A percentile compares a stretch with the other conserved stretches of the same genome.
These are phyloP conservation scores for Monarcha castaneiventris DNA, from an alignment of 2,113 vertebrate genomes.

Conservation along the genomic window DNA sequence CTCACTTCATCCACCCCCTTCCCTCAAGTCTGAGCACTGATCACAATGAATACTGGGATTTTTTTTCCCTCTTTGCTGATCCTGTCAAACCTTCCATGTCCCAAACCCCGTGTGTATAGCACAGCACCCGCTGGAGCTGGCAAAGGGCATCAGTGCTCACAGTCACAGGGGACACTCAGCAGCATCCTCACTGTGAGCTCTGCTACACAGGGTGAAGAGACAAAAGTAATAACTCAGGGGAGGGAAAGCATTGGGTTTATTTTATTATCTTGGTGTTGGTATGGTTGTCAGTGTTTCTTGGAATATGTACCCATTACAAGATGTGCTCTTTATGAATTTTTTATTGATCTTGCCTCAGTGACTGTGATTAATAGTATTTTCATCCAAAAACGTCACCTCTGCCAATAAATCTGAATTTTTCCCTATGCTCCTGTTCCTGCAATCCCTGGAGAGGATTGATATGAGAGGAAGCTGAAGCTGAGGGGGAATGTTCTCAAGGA, in stretches of 20 bases:
- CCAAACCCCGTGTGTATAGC: not conserved
- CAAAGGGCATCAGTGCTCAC: not conserved
- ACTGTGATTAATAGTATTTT: conserved; percentile 7
- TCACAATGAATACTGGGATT: not conserved
- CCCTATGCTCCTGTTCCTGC: not conserved
- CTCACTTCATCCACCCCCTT: not conserved
- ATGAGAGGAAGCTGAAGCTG: not conserved
- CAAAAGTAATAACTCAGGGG: not conserved
- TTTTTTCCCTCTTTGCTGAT: not conserved
- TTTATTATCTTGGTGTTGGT: not conserved
- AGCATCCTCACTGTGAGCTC: not conserved
- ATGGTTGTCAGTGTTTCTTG: not conserved
- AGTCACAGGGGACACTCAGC: not conserved
- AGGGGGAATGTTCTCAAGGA: not conserved
- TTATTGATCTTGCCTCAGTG: conserved; percentile 4
- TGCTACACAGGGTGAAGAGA: not conserved
- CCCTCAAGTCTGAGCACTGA: conserved; percentile 4
- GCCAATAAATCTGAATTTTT: not conserved
- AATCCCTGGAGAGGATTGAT: not conserved
- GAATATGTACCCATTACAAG: not conserved
- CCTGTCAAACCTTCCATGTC: not conserved
- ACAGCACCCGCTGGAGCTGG: not conserved
- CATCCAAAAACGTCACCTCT: not conserved
- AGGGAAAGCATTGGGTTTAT: not conserved
- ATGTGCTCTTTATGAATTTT: not conserved